Percentiles rank a stretch among this genome's conserved stretches.
Evolutionary conservation across 2,888 invertebrate species (phyloP).

Genomic region (Eubasilissa splendida): DNA sequence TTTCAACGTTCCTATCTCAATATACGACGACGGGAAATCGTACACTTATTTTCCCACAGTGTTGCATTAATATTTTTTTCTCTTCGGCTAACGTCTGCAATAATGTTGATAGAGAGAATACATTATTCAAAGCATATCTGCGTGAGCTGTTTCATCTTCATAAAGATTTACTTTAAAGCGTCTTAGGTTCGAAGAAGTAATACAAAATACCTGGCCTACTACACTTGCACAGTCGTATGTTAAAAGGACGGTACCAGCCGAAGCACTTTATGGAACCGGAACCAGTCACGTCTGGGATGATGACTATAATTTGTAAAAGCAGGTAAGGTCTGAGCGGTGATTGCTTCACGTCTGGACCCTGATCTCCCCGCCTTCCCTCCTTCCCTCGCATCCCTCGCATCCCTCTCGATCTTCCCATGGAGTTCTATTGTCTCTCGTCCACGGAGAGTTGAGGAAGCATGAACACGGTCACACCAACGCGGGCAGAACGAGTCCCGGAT

Average conservation of each 20-base stretch:
- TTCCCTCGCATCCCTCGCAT: constrained; percentile 20
- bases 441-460: constrained; percentile 2
- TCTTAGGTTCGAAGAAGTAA: not conserved
- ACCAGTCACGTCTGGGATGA: constrained; percentile 52
- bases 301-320: constrained; percentile 54
- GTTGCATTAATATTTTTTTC: not conserved
- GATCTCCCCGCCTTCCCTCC: not conserved
- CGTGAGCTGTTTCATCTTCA: not conserved
- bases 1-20: not conserved
- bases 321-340: constrained; percentile 45
- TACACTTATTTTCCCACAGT: not conserved
- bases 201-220: not conserved
- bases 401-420: constrained; percentile 45
- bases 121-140: not conserved
- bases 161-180: constrained; percentile 1
- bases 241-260: not conserved
- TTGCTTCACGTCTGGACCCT: constrained; percentile 47
- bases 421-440: constrained; percentile 42
- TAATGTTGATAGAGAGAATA: constrained; percentile 5
- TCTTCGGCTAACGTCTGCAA: not conserved
- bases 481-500: not conserved
- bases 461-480: constrained; percentile 3
- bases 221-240: not conserved
- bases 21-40: not conserved
- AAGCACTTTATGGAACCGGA: constrained; percentile 32